Evolutionary conservation across 2,797 vertebrate species (phyloP), one percentile per base, ranked within the genome.

Genomic region (Pteropus rufus): DNA sequence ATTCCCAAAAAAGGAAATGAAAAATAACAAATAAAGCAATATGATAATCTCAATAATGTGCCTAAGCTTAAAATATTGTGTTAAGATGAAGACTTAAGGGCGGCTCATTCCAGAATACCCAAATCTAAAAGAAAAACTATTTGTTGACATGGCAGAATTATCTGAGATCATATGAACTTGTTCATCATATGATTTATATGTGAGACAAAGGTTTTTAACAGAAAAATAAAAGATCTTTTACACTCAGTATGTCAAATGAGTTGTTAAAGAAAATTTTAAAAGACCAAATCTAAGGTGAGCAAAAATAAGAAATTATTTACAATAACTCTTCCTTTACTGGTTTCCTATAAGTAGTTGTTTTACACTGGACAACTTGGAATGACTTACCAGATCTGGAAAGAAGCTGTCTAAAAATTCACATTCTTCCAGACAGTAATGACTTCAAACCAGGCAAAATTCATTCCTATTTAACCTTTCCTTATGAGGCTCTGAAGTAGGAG

Each of bases 371-470:
- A 92, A 72, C 46, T 89, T 70, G 4, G 18, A 89, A 64, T 16
- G 8, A 80, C 5, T 72, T 87, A 29, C 24, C 12, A 73, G 39
- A 44, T 65, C 56, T 16, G 2, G 56, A 87, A 62, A 64, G 65
- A 58, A 65, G 7, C 10, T 70, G 11, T 31, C 56, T 75, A 62
- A 83, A 95, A 87, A 39, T 44, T 14, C 65, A 89, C n/a, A 76
- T 76, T 95, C 60, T 86, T 94, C 44, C 49, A 52, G 9, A 62
- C 2, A 80, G 21, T 44, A 58, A 31, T 84, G 36, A 72, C 41
- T 93, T 56, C 72, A 93, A 94, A 96, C 34, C 49, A 96, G 69
- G 14, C 7, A 65, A 80, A 84, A 83, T n/a, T 29, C 65, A 85
- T 8, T 70, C 5, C 29, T 69, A 39, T 73, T 92, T 73, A 91